Percentiles rank a stretch among this genome's conserved stretches.
These are phyloP conservation scores for Caenorhabditis parvicauda DNA, from an alignment of 2,888 invertebrate species.

Conservation along the genomic window DNA sequence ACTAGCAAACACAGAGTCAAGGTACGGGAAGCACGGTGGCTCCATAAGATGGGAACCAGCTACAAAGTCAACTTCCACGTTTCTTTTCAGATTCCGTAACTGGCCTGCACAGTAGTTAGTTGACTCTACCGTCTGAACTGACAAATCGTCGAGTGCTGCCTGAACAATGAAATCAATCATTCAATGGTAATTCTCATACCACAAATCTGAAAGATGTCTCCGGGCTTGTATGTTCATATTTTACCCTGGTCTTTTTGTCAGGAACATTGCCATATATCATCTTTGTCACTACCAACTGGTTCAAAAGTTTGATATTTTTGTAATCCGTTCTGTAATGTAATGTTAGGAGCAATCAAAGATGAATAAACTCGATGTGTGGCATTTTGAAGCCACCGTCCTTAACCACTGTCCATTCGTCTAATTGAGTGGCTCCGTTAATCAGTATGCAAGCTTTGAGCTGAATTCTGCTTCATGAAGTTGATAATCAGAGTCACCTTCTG, in stretches of 20 bases:
- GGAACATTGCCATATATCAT: neutral
- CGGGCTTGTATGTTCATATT: conserved; percentile 4
- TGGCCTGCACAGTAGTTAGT: neutral
- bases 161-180: conserved; percentile 2
- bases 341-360: too few relatives aligned
- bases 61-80: conserved; percentile 12
- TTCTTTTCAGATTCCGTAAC: conserved; percentile 5
- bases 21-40: conserved; percentile 24
- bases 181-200: neutral
- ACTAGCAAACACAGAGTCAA: conserved; percentile 11
- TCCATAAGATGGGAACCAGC: conserved; percentile 22
- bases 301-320: conserved; percentile 3
- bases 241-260: conserved; percentile 6
- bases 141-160: conserved; percentile 20
- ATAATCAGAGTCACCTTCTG: conserved; percentile 2
- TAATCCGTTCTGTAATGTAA: too few relatives aligned
- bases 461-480: neutral
- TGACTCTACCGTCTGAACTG: conserved; percentile 8
- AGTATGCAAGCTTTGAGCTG: conserved; percentile 21
- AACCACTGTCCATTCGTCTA: conserved; percentile 12
- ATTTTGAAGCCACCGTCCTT: conserved; percentile 3
- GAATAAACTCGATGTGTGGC: neutral
- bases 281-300: neutral
- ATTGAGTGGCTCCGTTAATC: conserved; percentile 14
- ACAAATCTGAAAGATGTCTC: conserved; percentile 18